Evolutionary conservation across 2,888 invertebrate species (phyloP), one percentile per base, ranked within the genome.

Genomic region (Oxyteleia sp.): DNA sequence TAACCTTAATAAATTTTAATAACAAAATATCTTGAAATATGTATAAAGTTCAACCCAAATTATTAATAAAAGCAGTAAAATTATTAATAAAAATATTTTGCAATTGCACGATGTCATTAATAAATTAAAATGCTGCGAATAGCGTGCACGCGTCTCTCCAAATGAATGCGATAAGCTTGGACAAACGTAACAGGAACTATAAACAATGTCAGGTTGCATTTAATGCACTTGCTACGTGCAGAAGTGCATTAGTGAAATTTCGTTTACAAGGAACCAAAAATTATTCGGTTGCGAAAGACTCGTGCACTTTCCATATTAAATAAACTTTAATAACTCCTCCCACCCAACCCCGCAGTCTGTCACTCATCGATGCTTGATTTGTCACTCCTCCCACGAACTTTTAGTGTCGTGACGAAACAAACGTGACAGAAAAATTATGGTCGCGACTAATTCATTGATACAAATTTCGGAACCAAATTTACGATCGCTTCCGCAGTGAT

Each of bases 181-280:
- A 51, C 8, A 45, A 53, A 45, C 29, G 45, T 53, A 15, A 18
- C n/a, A 35, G 8, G 23, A 59, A 38, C 23, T 20, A 51, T 35
- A 49, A 57, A 61, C 53, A 41, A 45, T 53, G 51, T 66, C 51
- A 35, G 18, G 61, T 15, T 68, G 47, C 59, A 61, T 68, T 75
- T 45, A 63, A 32, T 75, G 57, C 57, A 26, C 45, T n/a, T 41
- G 15, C 45, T 72, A 45, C 61, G 53, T 61, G 59, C 69, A 47
- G 13, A 75, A 55, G 69, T 69, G 75, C 82, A 76, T 76, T 53
- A 82, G 71, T 71, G 76, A 76, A 82, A 76, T 78, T 69, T 78
- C 72, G 68, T 68, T 43, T 53, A 61, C 64, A 43, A 72, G 61
- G 68, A 82, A 78, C 82, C 78, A 51, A 71, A 66, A 72, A 72